A percentile compares a stretch with the other conserved stretches of the same genome.
phyloP scores from a whole-genome alignment of 2,797 vertebrate genomes.

The Coendou prehensilis region DNA sequence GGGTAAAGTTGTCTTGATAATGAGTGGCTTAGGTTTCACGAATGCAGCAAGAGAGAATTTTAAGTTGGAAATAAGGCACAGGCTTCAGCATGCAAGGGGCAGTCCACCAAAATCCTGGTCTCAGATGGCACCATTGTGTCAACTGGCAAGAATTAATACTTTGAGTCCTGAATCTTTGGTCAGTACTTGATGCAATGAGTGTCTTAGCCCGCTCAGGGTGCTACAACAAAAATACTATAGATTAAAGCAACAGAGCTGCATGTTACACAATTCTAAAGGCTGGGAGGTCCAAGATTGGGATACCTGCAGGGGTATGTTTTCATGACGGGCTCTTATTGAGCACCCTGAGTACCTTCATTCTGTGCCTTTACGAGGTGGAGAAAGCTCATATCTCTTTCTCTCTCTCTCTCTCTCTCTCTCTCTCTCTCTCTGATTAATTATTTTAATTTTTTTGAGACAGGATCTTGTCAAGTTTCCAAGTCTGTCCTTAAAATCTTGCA shows the following conservation, averaged over 20 bases:
- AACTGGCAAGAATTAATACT: background rate
- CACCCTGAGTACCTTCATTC: background rate
- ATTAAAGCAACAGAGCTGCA: background rate
- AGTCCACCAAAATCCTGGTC: background rate
- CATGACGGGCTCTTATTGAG: background rate
- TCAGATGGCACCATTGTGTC: background rate
- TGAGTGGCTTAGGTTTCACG: background rate
- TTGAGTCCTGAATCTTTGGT: background rate
- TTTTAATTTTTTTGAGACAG: background rate
- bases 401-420: background rate
- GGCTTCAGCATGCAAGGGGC: background rate
- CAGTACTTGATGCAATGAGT: background rate
- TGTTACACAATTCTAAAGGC: background rate
- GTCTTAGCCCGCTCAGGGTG: background rate
- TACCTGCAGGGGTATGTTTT: background rate
- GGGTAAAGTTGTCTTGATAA: background rate
- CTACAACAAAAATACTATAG: background rate
- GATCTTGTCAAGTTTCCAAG: background rate
- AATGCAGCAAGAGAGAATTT: background rate
- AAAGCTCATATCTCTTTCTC: background rate
- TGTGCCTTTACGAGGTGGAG: background rate
- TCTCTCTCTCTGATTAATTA: background rate
- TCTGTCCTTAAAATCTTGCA: background rate
- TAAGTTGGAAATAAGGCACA: background rate
- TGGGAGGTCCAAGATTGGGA: background rate